These are phyloP conservation scores for Echiichthys vipera DNA, from an alignment of 2,797 vertebrate genomes.

Conservation along the genomic window DNA sequence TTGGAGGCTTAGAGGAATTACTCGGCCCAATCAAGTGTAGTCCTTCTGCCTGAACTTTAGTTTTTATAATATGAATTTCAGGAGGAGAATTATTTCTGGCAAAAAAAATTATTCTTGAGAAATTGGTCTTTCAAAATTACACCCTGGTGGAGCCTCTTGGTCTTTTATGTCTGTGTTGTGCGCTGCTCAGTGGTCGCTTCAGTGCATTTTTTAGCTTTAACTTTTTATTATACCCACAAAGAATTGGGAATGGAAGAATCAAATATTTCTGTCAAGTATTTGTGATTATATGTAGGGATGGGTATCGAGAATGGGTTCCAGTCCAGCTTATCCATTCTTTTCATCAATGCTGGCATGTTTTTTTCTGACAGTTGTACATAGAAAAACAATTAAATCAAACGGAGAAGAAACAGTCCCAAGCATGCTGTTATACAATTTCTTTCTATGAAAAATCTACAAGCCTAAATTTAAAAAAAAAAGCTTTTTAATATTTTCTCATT, in stretches of 20 bases:
- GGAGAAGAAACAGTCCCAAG: too few species aligned
- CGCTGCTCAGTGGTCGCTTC: not conserved
- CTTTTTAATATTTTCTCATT: too few species aligned
- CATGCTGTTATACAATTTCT: too few species aligned
- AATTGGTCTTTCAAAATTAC: not conserved
- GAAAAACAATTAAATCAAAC: too few species aligned
- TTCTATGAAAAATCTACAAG: too few species aligned
- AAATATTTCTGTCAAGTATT: not conserved
- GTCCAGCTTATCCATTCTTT: too few species aligned
- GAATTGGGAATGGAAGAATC: not conserved
- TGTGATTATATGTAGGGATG: not conserved
- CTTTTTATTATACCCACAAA: not conserved
- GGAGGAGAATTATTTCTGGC: conserved; percentile 8
- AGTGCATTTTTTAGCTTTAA: not conserved
- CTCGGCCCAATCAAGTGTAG: not conserved
- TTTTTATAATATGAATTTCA: conserved; percentile 19
- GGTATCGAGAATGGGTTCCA: too few species aligned
- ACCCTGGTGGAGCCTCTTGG: not conserved
- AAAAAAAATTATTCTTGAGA: not conserved
- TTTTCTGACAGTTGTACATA: too few species aligned
- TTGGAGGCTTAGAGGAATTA: conserved; percentile 3
- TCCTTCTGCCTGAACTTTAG: conserved; percentile 4
- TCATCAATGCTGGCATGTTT: too few species aligned
- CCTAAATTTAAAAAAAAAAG: too few species aligned
- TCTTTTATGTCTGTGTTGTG: conserved; percentile 12